These are phyloP conservation scores for Quadroppia sp. DNA, from an alignment of 2,888 invertebrate species.

Conservation along the genomic window DNA sequence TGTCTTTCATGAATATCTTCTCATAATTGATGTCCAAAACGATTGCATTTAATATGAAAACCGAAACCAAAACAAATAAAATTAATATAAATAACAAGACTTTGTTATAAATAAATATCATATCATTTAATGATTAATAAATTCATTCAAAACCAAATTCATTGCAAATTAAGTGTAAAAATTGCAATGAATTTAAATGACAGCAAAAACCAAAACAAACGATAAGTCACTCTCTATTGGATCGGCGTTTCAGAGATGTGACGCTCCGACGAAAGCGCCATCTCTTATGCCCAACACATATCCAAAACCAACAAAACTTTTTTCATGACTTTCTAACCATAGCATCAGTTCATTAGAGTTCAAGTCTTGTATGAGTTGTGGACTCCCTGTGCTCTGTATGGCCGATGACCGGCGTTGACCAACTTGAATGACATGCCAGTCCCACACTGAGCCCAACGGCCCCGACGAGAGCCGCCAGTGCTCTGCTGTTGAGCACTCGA, in stretches of 20 bases:
- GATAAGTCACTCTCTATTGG: not conserved
- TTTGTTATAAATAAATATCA: not conserved
- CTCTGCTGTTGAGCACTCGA: not conserved
- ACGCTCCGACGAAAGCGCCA: not conserved
- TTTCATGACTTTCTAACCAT: not conserved
- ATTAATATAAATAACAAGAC: not conserved
- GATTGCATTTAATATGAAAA: not conserved
- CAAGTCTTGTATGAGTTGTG: no score
- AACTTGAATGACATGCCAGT: conserved; percentile 13
- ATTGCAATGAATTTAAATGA: not conserved
- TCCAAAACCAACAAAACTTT: no score
- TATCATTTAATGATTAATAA: not conserved
- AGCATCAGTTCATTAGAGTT: not conserved
- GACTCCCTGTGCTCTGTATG: not conserved
- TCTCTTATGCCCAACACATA: not conserved
- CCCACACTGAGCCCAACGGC: not conserved
- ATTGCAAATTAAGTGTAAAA: not conserved
- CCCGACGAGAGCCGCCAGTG: not conserved
- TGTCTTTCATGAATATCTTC: not conserved
- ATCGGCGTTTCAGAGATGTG: not conserved
- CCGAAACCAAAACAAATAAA: conserved; percentile 5
- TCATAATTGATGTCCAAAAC: not conserved
- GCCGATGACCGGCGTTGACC: conserved; percentile 23
- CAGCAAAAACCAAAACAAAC: not conserved
- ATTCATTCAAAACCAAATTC: not conserved